Conservation (phyloP, 2,888 invertebrate species). For the Mycalesis mineus region DNA sequence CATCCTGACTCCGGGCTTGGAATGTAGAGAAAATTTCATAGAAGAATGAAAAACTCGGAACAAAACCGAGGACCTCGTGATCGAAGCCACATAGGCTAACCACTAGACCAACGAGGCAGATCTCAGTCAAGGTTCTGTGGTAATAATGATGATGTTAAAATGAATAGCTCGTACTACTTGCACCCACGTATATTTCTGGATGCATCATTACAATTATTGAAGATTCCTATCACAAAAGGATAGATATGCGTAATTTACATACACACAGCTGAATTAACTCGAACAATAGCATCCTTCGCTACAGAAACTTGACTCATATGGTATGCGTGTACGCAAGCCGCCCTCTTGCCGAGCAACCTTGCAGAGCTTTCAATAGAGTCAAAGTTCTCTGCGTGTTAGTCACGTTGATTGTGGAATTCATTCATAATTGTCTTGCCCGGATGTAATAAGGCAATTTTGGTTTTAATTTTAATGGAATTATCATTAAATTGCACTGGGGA, state of each 20-base stretch:
- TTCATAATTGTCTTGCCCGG: slow-evolving; percentile 5
- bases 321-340: slow-evolving; percentile 30
- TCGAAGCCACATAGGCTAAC: too few species aligned
- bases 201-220: neutral
- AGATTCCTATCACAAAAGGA: neutral
- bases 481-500: neutral
- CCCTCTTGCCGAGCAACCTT: slow-evolving; percentile 32
- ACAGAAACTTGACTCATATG: slow-evolving; percentile 32
- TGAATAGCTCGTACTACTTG: too few species aligned
- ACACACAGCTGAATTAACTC: slow-evolving; percentile 5
- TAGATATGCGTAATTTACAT: slow-evolving; percentile 1
- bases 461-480: neutral
- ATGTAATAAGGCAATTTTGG: neutral
- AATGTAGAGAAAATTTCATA: too few species aligned
- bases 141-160: too few species aligned
- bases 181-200: neutral
- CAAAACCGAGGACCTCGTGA: too few species aligned
- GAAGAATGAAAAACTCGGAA: too few species aligned
- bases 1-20: too few species aligned
- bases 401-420: slow-evolving; percentile 10
- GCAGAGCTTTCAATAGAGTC: slow-evolving; percentile 30
- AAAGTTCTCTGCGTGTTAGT: slow-evolving; percentile 28
- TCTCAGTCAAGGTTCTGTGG: too few species aligned
- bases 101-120: too few species aligned
- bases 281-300: slow-evolving; percentile 6